Conservation (phyloP, 2,888 invertebrate genomes). For the Drosophila borealis region DNA sequence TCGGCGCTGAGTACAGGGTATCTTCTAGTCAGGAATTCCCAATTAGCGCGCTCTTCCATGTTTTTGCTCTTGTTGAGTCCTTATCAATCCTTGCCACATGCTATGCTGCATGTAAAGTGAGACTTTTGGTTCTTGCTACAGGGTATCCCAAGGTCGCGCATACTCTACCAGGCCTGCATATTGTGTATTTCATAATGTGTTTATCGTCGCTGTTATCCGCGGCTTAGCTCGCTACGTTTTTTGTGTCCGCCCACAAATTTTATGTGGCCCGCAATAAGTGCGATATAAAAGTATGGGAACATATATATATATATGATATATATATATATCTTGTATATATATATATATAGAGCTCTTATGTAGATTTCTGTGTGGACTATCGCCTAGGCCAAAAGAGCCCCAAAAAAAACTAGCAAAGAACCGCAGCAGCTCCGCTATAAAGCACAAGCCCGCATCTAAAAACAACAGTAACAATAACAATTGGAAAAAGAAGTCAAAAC, state of each 20-base stretch:
- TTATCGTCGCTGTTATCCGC: slow-evolving; percentile 60
- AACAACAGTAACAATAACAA: slow-evolving; percentile 18
- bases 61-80: too few species aligned
- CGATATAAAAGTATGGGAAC: slow-evolving; percentile 44
- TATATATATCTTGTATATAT: neutral
- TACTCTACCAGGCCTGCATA: neutral
- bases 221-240: slow-evolving; percentile 40
- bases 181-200: slow-evolving; percentile 17
- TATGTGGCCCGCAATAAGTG: slow-evolving; percentile 73
- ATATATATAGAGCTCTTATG: slow-evolving; percentile 1
- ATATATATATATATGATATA: slow-evolving; percentile 2
- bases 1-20: too few species aligned
- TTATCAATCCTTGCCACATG: neutral
- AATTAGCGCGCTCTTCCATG: too few species aligned
- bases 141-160: slow-evolving; percentile 13
- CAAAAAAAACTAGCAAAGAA: neutral
- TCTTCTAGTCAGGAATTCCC: too few species aligned
- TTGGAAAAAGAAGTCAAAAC: slow-evolving; percentile 33
- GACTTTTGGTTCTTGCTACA: neutral
- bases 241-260: slow-evolving; percentile 80
- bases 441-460: slow-evolving; percentile 20
- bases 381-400: slow-evolving; percentile 2
- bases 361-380: slow-evolving; percentile 30
- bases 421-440: slow-evolving; percentile 8
- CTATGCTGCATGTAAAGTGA: neutral